Evolutionary conservation across 2,888 invertebrate genomes (phyloP).

Genomic region (Cyrtodaria siliqua): DNA sequence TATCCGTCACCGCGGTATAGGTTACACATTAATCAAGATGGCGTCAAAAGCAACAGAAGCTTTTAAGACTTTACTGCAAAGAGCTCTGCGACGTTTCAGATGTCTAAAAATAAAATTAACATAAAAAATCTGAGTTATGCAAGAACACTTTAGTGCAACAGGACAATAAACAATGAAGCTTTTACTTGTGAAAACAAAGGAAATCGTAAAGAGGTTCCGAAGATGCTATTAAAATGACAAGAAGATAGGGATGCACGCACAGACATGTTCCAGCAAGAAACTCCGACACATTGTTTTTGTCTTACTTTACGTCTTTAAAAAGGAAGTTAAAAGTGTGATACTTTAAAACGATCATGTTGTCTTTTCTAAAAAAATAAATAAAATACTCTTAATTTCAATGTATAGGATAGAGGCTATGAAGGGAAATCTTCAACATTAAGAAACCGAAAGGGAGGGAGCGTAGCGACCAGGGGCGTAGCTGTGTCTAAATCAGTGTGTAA

Average conservation of each 20-base stretch:
- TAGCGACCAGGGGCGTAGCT: too few relatives aligned
- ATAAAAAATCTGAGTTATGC: slow-evolving; percentile 29
- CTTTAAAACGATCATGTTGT: too few relatives aligned
- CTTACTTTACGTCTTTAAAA: too few relatives aligned
- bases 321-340: too few relatives aligned
- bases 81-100: slow-evolving; percentile 23
- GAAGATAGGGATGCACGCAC: not conserved
- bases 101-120: slow-evolving; percentile 50
- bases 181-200: slow-evolving; percentile 26
- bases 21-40: slow-evolving; percentile 30
- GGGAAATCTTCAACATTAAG: too few relatives aligned
- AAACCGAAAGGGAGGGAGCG: too few relatives aligned
- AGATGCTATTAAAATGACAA: not conserved
- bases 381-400: too few relatives aligned
- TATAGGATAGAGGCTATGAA: too few relatives aligned
- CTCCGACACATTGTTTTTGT: not conserved
- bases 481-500: too few relatives aligned
- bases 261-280: not conserved
- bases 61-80: not conserved
- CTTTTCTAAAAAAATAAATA: too few relatives aligned
- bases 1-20: slow-evolving; percentile 32
- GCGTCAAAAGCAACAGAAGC: slow-evolving; percentile 37
- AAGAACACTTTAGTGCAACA: not conserved
- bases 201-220: slow-evolving; percentile 31
- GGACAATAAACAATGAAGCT: slow-evolving; percentile 21